Base-by-base conservation (phyloP, 2,888 invertebrate species). In the Tupiocoris notatus region DNA sequence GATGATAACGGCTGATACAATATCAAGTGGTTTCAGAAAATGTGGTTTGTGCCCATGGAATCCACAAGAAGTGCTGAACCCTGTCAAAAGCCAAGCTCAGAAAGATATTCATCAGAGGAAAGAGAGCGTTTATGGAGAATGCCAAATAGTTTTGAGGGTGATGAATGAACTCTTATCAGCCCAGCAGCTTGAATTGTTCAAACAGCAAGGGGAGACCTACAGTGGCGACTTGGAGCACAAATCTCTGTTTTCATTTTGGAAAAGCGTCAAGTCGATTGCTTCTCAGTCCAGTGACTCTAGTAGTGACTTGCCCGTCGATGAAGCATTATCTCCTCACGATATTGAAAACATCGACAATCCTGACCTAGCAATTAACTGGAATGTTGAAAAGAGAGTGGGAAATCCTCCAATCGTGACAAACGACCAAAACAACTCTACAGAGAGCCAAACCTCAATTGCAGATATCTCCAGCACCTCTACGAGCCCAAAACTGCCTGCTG, bases 11-110 rank as follows among this genome's bases (percentile, higher is more conserved):
- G 16, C 75, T 17, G 20, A 58, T 7, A 66, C 21, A 17, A 57
- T 75, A n/a, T 6, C 7, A 22, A 75, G 66, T 66, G 75, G 75
- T 21, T 75, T 75, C 75, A 64, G 75, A 58, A 75, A 66, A 23
- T 75, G 57, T 61, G 75, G 75, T 20, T 57, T 75, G 18, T 17
- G 18, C 17, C 75, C 75, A 56, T 75, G 75, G 75, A 66, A 65
- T 62, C 75, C 75, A 16, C 73, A n/a, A 57, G 57, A n/a, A 57
- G 57, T 62, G 62, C 18, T 20, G 57, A 17, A 18, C 18, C 57
- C 57, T 57, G 7, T 57, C 57, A n/a, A 16, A 23, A 64, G n/a
- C 24, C 64, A 23, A 64, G 64, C 64, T 21, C 24, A 64, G 64
- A 21, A 6, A 62, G 62, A 62, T 9, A 62, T 16, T 62, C 2